Evolutionary conservation across 1,140 invertebrate species (phyloP), one percentile per base, ranked within the genome.

Genomic region (Heliconius congener): DNA sequence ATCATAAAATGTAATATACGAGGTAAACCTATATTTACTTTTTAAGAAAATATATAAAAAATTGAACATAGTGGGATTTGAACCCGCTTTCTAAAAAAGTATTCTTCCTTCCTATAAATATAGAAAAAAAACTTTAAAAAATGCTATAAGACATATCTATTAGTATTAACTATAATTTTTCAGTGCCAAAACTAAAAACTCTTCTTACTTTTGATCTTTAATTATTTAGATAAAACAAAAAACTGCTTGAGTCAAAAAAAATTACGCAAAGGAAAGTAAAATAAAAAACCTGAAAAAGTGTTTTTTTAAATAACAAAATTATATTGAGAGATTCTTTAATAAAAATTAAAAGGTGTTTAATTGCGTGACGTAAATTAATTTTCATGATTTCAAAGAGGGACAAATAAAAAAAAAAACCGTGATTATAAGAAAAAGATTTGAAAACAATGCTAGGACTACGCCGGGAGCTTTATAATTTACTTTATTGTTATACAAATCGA

Each of bases 401-500:
- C 8, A 27, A 74, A 30, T 74, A 27, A 23, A 23, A 23, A 74
- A 50, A 50, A 52, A 50, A 52, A 74, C 11, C 13, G 2, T 23
- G 72, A 42, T 42, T 46, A 46, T 19, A 73, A 73, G 50, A 73
- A 37, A 37, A 8, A 3, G 74, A 75, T 60, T 57, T 8, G 52
- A 60, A 70, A 76, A 39, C 70, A 42, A 76, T 46, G 57, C 39
- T 34, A 18, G 60, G 30, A 71, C 75, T 39, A 27, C 9, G 39
- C 55, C 19, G 75, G 71, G 39, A 60, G 52, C 50, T 50, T 78
- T 73, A 78, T 78, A 77, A 77, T 78, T 78, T 73, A 73, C 71
- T 60, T 55, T 60, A 78, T 78, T 78, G 77, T 78, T 78, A 73
- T 78, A 78, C 77, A 78, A 80, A 80, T 79, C 76, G 73, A 80